phyloP scores from a whole-genome alignment of 2,888 invertebrate genomes.

The Drosophila mulleri region DNA sequence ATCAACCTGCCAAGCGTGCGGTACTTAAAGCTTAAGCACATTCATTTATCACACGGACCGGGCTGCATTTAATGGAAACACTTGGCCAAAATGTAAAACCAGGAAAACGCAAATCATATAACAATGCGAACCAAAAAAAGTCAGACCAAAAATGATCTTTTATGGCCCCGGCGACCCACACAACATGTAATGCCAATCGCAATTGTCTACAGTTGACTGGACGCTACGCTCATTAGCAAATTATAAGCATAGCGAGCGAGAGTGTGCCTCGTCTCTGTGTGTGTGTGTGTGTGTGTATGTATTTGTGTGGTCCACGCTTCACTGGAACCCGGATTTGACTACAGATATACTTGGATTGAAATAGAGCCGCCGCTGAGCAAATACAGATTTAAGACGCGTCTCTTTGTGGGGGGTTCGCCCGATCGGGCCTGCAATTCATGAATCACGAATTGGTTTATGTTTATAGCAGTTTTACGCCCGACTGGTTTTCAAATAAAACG shows the following conservation, averaged over 20 bases:
- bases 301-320: conserved; percentile 45
- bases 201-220: conserved; percentile 72
- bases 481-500: conserved; percentile 35
- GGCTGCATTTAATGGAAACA: conserved; percentile 59
- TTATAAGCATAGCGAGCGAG: conserved; percentile 44
- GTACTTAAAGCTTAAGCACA: conserved; percentile 55
- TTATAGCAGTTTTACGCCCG: conserved; percentile 54
- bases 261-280: conserved; percentile 3
- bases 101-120: conserved; percentile 73
- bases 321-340: conserved; percentile 44
- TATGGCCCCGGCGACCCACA: conserved; percentile 44
- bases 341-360: conserved; percentile 32
- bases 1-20: conserved; percentile 51
- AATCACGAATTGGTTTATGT: conserved; percentile 54
- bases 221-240: conserved; percentile 68
- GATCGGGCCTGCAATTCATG: conserved; percentile 27
- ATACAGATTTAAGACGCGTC: conserved; percentile 46
- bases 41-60: conserved; percentile 47
- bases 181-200: conserved; percentile 57
- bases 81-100: conserved; percentile 50
- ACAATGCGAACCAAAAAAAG: conserved; percentile 75
- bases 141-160: conserved; percentile 54
- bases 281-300: conserved; percentile 25
- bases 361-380: conserved; percentile 28
- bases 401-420: conserved; percentile 24